These are phyloP conservation scores for Tachysurus vachellii DNA, from an alignment of 2,113 vertebrate species.

Conservation along the genomic window DNA sequence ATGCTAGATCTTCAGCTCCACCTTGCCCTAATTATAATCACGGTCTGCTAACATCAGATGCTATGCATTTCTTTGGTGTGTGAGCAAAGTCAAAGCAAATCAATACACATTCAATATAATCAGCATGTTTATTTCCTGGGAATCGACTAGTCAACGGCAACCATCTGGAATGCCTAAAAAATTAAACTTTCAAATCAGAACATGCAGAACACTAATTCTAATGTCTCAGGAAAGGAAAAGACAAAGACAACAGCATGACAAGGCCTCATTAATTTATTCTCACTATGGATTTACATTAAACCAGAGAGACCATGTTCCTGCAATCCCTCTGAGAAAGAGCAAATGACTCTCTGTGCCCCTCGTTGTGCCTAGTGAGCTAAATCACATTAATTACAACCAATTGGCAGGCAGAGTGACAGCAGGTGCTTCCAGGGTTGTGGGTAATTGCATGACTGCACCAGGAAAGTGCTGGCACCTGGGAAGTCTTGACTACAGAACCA, in stretches of 20 bases:
- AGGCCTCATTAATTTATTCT: constrained; percentile 42
- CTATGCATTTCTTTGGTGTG: background rate
- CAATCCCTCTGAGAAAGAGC: constrained; percentile 15
- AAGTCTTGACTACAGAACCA: constrained; percentile 41
- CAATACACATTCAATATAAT: constrained; percentile 45
- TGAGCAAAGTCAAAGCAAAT: constrained; percentile 38
- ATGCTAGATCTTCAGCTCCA: background rate
- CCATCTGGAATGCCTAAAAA: constrained; percentile 34
- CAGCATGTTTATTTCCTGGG: constrained; percentile 22
- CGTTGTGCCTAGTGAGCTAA: constrained; percentile 35
- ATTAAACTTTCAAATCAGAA: constrained; percentile 24
- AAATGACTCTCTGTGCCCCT: constrained; percentile 41
- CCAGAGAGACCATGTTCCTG: constrained; percentile 32
- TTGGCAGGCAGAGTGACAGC: constrained; percentile 37
- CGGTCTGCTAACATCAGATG: background rate
- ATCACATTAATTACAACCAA: constrained; percentile 54
- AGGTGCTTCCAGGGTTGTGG: constrained; percentile 48
- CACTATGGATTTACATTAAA: constrained; percentile 36
- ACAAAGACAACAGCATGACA: background rate
- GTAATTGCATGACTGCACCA: constrained; percentile 49
- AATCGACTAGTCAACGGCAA: constrained; percentile 4
- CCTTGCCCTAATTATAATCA: background rate
- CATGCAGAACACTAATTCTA: background rate
- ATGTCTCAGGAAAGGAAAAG: background rate
- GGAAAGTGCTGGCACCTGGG: constrained; percentile 37